Base-by-base conservation (phyloP, 2,797 vertebrate species). In the Danionella dracula region DNA sequence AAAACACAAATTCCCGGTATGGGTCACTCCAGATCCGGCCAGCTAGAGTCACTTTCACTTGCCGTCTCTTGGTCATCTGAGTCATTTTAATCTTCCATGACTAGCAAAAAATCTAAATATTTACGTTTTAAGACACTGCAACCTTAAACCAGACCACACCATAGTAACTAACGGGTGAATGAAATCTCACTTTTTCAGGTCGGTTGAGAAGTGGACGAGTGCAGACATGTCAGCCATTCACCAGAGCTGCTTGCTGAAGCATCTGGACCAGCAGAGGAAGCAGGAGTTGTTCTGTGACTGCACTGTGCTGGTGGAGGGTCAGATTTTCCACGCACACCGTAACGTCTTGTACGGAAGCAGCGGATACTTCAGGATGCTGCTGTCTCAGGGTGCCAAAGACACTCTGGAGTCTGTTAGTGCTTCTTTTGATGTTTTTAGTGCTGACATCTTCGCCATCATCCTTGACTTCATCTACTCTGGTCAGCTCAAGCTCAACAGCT, bases 261-360 rank as follows among this genome's bases (percentile, higher is more conserved):
- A 99, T 42, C 88, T 99, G 9, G 93, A 99, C 59, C 93, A 96
- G 74, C 95, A 99, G 84, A 92, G 96, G 31, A 86, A 79, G 49
- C 93, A 95, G 66, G 94, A 96, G 66, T 85, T 98, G 0, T 99
- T 99, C 83, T 99, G 97, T 9, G 97, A 99, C 83, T 99, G 95
- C 88, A 93, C 76, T 5, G 91, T 99, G 68, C 74, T 96, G 74
- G 95, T 99, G 4, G 94, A 95, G 84, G 95, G 94, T 2, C 93
- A 93, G 78, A 89, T 95, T 76, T 99, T 99, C 83, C 91, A 90
- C 71, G 95, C 96, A 0, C 97, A 99, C 70, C 92, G 96, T 23
- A 99, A 99, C 46, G 91, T 99, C 38, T 71, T 98, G 17, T 99
- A 94, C 4, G 95, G 94, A 72, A 96, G 95, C 79, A 97, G 96